Percentiles rank a stretch among this genome's conserved stretches.
phyloP scores from a whole-genome alignment of 2,797 vertebrate genomes.

The Pseudopleuronectes americanus region DNA sequence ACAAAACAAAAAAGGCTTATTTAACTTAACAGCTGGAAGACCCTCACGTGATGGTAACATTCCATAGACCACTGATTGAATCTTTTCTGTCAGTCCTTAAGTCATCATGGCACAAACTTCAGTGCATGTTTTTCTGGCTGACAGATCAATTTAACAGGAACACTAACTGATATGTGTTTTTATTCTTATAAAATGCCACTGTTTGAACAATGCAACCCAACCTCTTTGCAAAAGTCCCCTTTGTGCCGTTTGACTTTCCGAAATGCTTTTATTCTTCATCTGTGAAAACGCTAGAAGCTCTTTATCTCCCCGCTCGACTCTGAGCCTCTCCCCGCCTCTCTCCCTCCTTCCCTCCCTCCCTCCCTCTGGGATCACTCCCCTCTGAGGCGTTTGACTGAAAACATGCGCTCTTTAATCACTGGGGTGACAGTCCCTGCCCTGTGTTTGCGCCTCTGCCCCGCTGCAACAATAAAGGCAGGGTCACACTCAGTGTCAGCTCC shows the following conservation, averaged over 20 bases:
- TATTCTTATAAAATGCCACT: conserved; percentile 12
- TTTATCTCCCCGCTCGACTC: conserved; percentile 50
- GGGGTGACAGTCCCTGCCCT: conserved; percentile 78
- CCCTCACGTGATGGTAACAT: conserved; percentile 33
- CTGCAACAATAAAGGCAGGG: conserved; percentile 82
- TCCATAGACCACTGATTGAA: conserved; percentile 32
- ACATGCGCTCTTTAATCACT: conserved; percentile 83
- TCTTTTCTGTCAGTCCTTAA: conserved; percentile 45
- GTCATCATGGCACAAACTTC: conserved; percentile 30
- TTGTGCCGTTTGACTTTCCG: conserved; percentile 35
- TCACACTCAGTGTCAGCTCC: conserved; percentile 79
- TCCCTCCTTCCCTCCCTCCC: conserved; percentile 11
- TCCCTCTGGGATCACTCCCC: conserved; percentile 64
- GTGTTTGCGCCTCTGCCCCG: conserved; percentile 74
- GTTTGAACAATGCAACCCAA: conserved; percentile 7
- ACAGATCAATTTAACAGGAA: conserved; percentile 19
- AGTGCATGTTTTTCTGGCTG: conserved; percentile 24
- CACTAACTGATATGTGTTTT: conserved; percentile 13
- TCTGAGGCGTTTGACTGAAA: conserved; percentile 78
- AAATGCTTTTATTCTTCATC: conserved; percentile 53
- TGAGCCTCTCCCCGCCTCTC: conserved; percentile 9
- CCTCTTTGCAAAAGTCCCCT: conserved; percentile 51
- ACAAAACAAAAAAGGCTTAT: conserved; percentile 10
- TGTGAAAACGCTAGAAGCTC: conserved; percentile 53
- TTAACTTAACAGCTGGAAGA: conserved; percentile 26